phyloP scores from a whole-genome alignment of 2,113 vertebrate species.

The Sinocyclocheilus anshuiensis region DNA sequence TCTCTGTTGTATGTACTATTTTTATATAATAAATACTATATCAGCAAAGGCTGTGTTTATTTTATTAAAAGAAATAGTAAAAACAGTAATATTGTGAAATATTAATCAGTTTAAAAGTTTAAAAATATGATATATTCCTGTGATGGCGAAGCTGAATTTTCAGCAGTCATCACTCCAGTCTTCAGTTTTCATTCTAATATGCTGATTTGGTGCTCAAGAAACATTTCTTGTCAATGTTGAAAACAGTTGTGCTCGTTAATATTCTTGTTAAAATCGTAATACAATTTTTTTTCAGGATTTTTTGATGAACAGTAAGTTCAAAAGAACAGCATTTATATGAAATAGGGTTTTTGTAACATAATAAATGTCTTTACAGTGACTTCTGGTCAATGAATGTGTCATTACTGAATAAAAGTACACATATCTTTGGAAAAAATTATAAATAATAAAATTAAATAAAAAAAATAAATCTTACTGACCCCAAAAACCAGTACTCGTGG shows the following conservation, averaged over 20 bases:
- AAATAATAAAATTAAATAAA: too few relatives aligned
- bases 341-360: too few relatives aligned
- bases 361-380: not conserved
- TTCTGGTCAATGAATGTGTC: not conserved
- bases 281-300: not conserved
- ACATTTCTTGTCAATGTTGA: not conserved
- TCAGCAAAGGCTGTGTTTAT: not conserved
- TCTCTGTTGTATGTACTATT: not conserved
- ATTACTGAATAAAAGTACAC: too few relatives aligned
- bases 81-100: too few relatives aligned
- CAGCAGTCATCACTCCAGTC: not conserved
- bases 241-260: not conserved
- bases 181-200: not conserved
- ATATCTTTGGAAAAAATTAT: too few relatives aligned
- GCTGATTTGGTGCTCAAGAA: not conserved
- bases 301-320: not conserved
- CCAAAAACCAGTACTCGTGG: too few relatives aligned
- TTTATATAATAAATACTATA: not conserved
- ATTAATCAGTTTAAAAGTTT: too few relatives aligned
- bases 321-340: too few relatives aligned
- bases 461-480: too few relatives aligned
- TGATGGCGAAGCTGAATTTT: not conserved
- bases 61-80: too few relatives aligned
- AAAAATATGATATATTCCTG: too few relatives aligned
- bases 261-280: not conserved